A percentile compares a stretch with the other conserved stretches of the same genome.
Conservation (phyloP, 1,140 invertebrate species). For the Nomia melanderi region DNA sequence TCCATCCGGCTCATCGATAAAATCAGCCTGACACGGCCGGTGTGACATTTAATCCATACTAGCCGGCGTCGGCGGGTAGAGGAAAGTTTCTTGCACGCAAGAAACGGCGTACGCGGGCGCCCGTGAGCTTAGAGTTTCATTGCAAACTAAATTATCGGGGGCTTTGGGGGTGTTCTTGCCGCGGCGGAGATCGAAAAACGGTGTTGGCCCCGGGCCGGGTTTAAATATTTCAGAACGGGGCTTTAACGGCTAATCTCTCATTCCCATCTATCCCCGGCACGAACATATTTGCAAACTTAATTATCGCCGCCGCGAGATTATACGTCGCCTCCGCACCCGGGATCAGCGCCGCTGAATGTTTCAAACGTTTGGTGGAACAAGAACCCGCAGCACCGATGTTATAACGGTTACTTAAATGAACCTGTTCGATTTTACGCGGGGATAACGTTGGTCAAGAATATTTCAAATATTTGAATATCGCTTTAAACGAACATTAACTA, state of each 20-base stretch:
- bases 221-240: slow-evolving; percentile 42
- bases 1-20: slow-evolving; percentile 41
- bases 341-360: slow-evolving; percentile 15
- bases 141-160: slow-evolving; percentile 47
- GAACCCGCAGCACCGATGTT: not conserved
- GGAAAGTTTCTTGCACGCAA: slow-evolving; percentile 42
- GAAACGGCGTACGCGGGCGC: slow-evolving; percentile 13
- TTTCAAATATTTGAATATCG: no score
- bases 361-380: not conserved
- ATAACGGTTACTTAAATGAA: not conserved
- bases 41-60: slow-evolving; percentile 41
- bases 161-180: slow-evolving; percentile 16
- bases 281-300: slow-evolving; percentile 52
- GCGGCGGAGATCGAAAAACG: not conserved
- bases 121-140: slow-evolving; percentile 37
- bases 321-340: slow-evolving; percentile 30
- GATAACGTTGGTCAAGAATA: no score
- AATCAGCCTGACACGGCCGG: slow-evolving; percentile 24
- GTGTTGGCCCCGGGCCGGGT: not conserved
- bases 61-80: not conserved
- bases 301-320: slow-evolving; percentile 50
- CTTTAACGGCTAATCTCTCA: slow-evolving; percentile 23
- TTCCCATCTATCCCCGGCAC: slow-evolving; percentile 9
- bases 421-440: no score
- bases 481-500: no score